Conservation (phyloP, 2,113 vertebrate genomes). For the Hucho hucho region DNA sequence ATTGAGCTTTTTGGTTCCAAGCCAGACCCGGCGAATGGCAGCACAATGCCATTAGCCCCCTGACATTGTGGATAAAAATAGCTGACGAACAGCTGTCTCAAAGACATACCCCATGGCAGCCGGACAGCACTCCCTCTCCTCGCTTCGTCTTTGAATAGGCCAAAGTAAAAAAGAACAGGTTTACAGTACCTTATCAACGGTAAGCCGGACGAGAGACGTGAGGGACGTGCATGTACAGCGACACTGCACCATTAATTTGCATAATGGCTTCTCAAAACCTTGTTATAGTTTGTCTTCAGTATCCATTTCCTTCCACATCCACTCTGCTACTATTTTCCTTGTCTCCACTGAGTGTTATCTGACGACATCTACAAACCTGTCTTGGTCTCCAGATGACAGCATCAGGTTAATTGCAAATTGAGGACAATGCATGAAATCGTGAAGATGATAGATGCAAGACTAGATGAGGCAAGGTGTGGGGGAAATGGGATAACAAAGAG, state of each 20-base stretch:
- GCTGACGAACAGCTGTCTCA: neutral
- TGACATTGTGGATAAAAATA: slow-evolving; percentile 2
- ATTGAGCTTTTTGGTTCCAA: neutral
- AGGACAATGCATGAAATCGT: neutral
- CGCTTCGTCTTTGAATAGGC: neutral
- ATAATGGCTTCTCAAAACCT: neutral
- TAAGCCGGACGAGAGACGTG: neutral
- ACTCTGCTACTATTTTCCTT: neutral
- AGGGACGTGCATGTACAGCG: neutral
- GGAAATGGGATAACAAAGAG: neutral
- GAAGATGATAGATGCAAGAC: neutral
- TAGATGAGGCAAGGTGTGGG: neutral
- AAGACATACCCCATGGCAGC: neutral
- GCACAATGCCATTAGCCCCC: neutral
- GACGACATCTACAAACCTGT: neutral
- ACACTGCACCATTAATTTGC: neutral
- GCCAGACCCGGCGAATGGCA: neutral
- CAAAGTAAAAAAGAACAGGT: neutral
- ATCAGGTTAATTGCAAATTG: neutral
- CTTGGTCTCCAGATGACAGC: too few species aligned
- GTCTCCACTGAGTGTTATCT: too few species aligned
- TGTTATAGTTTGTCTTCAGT: neutral
- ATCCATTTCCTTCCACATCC: neutral
- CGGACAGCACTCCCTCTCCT: neutral
- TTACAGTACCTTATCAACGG: neutral